A percentile compares a stretch with the other conserved stretches of the same genome.
phyloP scores from a whole-genome alignment of 2,888 invertebrate genomes.

The Stenodema calcarata region DNA sequence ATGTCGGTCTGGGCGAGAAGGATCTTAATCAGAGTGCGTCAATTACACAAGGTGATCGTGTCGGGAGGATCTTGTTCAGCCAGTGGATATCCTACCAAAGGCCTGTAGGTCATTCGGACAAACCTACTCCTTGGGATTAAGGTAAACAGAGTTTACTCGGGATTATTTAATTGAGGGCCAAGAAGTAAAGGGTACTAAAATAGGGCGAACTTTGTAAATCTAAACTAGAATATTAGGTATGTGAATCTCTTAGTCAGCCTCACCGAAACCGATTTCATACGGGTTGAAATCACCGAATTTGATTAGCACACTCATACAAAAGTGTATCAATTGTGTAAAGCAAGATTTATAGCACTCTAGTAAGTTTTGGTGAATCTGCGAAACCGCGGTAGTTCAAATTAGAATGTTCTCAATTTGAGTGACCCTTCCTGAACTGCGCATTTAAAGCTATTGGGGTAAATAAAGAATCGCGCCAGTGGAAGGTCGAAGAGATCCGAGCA shows the following conservation, averaged over 20 bases:
- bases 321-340: too few species aligned
- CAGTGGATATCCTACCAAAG: not conserved
- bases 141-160: not conserved
- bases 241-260: too few species aligned
- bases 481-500: not conserved
- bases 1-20: not conserved
- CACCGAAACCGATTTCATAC: too few species aligned
- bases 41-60: not conserved
- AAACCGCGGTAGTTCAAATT: not conserved
- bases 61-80: not conserved
- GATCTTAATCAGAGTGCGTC: slow-evolving; percentile 19
- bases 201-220: too few species aligned
- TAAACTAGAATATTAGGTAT: too few species aligned
- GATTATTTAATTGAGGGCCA: too few species aligned
- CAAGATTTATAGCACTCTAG: not conserved
- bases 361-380: too few species aligned
- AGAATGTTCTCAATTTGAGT: not conserved
- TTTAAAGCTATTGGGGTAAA: not conserved
- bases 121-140: not conserved
- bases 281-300: too few species aligned
- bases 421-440: slow-evolving; percentile 16
- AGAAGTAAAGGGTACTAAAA: too few species aligned
- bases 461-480: not conserved
- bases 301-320: too few species aligned
- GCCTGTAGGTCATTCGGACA: not conserved